phyloP scores from a whole-genome alignment of 1,140 invertebrate species.

The Rhysida immarginata region DNA sequence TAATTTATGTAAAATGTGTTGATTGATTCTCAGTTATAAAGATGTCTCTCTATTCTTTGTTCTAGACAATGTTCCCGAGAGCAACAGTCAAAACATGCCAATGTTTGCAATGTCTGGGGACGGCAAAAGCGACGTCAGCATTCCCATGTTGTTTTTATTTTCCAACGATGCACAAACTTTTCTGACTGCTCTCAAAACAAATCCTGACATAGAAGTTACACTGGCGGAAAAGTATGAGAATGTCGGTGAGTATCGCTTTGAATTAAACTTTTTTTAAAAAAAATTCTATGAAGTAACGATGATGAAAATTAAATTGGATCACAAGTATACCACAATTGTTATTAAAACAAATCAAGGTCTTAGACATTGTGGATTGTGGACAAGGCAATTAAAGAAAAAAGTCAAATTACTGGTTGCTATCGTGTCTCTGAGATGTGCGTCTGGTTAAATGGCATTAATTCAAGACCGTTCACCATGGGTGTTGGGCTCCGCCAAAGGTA shows the following conservation, averaged over 20 bases:
- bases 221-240: slow-evolving; percentile 20
- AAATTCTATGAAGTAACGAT: background rate
- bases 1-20: no score
- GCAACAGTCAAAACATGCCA: slow-evolving; percentile 50
- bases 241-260: background rate
- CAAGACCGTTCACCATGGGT: no score
- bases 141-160: slow-evolving; percentile 84
- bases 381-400: no score
- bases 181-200: slow-evolving; percentile 35
- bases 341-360: background rate
- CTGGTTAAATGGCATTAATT: no score
- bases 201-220: slow-evolving; percentile 36
- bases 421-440: no score
- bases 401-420: no score
- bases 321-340: background rate
- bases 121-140: slow-evolving; percentile 68
- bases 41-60: background rate
- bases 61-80: slow-evolving; percentile 61
- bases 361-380: background rate
- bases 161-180: slow-evolving; percentile 54
- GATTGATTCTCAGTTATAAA: no score
- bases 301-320: background rate
- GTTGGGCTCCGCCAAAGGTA: no score
- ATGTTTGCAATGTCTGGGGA: slow-evolving; percentile 95
- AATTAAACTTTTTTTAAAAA: background rate